Base-by-base conservation (phyloP, 2,888 invertebrate genomes). In the Drosophila paranaensis region DNA sequence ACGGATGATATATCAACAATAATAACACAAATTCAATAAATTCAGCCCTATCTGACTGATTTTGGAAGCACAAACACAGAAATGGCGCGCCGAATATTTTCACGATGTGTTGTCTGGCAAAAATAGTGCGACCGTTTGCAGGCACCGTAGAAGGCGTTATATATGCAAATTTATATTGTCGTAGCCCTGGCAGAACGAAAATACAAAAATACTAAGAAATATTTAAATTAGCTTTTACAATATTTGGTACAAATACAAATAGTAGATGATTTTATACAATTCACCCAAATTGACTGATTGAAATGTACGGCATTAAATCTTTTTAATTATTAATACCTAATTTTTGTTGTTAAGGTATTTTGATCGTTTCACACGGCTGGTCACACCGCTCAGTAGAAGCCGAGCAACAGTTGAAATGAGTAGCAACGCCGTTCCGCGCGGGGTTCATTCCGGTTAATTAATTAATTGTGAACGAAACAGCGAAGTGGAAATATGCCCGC, bases 21-120 rank as follows among this genome's bases (percentile, higher is more conserved):
- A 55, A 39, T 33, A 42, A 39, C 43, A 20, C 25, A 20, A 25
- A 6, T 16, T 63, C 3, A 48, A 25, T 33, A 53, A 30, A 42
- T 11, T 70, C 13, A 39, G 9, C 30, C 27, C 33, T 27, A 9
- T 37, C 4, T 14, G 11, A 35, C 8, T 13, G 55, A 10, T 27
- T 53, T 51, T 14, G 30, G 45, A 51, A 51, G 56, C 74, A 64
- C 64, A 74, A 83, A 69, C 72, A 61, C 82, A 66, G 78, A 87
- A 82, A 82, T 82, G 81, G 81, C 81, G 81, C 84, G 81, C 78
- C 78, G 78, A 71, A 68, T 71, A 68, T 30, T 82, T 81, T 87
- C 87, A 87, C 81, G 69, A 74, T 81, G 84, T 74, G 55, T 63
- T 46, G 60, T 56, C 56, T 48, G 70, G 20, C 20, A 37, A 57